phyloP scores from a whole-genome alignment of 2,113 vertebrate genomes.

The Sula dactylatra region DNA sequence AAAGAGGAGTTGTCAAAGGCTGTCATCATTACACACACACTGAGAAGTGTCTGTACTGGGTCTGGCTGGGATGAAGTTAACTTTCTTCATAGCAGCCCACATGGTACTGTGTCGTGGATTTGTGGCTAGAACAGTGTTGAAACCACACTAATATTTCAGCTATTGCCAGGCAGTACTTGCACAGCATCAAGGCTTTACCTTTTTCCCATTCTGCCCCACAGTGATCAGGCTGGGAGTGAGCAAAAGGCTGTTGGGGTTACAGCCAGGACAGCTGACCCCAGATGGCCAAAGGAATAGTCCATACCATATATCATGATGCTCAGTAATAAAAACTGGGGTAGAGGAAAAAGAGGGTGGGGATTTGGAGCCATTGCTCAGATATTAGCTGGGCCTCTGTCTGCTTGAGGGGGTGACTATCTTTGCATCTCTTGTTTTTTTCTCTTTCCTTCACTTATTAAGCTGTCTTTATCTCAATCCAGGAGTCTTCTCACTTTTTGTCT shows the following conservation, averaged over 20 bases:
- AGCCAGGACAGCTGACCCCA: not conserved
- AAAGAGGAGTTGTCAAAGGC: not conserved
- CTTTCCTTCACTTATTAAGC: not conserved
- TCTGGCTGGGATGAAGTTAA: not conserved
- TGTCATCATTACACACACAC: not conserved
- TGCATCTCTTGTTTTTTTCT: not conserved
- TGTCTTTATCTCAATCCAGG: not conserved
- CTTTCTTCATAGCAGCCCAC: not conserved
- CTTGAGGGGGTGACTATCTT: not conserved
- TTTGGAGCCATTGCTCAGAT: not conserved
- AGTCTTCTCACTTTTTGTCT: not conserved
- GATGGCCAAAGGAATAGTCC: too few species aligned
- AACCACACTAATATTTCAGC: not conserved
- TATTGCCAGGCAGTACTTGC: not conserved
- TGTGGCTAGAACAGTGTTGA: not conserved
- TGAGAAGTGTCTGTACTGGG: not conserved
- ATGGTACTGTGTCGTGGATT: not conserved
- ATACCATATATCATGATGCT: not conserved
- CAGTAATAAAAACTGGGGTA: not conserved
- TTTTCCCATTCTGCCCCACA: fast-evolving
- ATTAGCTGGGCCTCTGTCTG: not conserved
- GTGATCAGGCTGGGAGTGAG: fast-evolving
- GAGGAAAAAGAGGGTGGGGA: not conserved
- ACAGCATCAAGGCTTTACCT: not conserved
- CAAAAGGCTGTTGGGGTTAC: not conserved